Conservation (phyloP, 2,113 vertebrate species). For the Lipophrys pholis region DNA sequence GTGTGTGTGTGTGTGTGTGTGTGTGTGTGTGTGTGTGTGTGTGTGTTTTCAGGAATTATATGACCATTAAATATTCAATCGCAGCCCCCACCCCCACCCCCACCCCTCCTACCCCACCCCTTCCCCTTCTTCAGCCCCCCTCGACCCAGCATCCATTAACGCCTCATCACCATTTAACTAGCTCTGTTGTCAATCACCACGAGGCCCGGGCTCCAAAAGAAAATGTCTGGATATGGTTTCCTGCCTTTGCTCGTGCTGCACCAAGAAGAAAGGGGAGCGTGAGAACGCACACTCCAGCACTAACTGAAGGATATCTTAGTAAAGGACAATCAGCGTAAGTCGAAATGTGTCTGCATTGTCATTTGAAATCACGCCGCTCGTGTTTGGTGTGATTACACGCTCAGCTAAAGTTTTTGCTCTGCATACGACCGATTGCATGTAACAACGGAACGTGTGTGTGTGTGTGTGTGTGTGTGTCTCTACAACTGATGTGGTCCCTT, state of each 20-base stretch:
- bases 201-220: conserved; percentile 58
- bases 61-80: conserved; percentile 86
- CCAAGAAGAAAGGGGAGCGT: conserved; percentile 7
- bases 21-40: conserved; percentile 82
- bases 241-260: conserved; percentile 38
- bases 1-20: conserved; percentile 82
- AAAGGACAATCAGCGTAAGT: conserved; percentile 46
- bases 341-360: conserved; percentile 43
- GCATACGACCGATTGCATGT: conserved; percentile 11
- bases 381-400: conserved; percentile 67
- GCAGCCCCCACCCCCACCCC: conserved; percentile 32
- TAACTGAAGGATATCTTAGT: conserved; percentile 21
- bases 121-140: conserved; percentile 64
- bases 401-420: conserved; percentile 63
- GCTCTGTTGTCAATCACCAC: conserved; percentile 86
- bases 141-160: conserved; percentile 81
- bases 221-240: conserved; percentile 73
- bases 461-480: conserved; percentile 43
- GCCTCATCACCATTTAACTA: conserved; percentile 84
- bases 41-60: conserved; percentile 84
- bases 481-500: conserved; percentile 69
- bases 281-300: conserved; percentile 16
- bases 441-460: conserved; percentile 7
- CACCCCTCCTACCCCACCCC: conserved; percentile 24
- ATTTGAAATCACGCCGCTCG: conserved; percentile 40